A percentile compares a stretch with the other conserved stretches of the same genome.
Conservation (phyloP, 1,140 invertebrate species). For the Nasonia longicornis region DNA sequence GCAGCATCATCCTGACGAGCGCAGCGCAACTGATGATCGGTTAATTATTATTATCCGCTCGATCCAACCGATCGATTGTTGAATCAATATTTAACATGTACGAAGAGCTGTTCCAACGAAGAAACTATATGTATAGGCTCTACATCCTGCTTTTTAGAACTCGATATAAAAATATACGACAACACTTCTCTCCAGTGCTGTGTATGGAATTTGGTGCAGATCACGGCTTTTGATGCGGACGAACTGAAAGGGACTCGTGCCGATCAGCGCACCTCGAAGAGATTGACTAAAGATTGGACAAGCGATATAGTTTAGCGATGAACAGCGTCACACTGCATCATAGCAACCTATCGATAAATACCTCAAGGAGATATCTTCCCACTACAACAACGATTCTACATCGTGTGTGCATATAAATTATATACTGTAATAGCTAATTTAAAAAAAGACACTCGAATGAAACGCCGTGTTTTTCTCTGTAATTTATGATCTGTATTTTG, state of each 20-base stretch:
- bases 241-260: background rate
- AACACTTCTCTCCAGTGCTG: slow-evolving; percentile 10
- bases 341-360: slow-evolving; percentile 41
- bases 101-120: no score
- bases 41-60: background rate
- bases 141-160: no score
- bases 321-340: slow-evolving; percentile 2
- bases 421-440: background rate
- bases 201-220: background rate
- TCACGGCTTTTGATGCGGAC: background rate
- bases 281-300: background rate
- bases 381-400: slow-evolving; percentile 46
- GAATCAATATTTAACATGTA: background rate
- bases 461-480: slow-evolving; percentile 17
- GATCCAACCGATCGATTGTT: background rate
- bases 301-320: background rate
- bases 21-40: background rate
- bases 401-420: slow-evolving; percentile 18
- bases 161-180: background rate
- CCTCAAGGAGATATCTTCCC: slow-evolving; percentile 46
- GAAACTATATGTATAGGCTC: background rate
- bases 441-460: background rate
- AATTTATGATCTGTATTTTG: background rate
- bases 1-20: background rate
- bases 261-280: background rate